Evolutionary conservation across 2,113 vertebrate genomes (phyloP).

Genomic region (Nestor notabilis): DNA sequence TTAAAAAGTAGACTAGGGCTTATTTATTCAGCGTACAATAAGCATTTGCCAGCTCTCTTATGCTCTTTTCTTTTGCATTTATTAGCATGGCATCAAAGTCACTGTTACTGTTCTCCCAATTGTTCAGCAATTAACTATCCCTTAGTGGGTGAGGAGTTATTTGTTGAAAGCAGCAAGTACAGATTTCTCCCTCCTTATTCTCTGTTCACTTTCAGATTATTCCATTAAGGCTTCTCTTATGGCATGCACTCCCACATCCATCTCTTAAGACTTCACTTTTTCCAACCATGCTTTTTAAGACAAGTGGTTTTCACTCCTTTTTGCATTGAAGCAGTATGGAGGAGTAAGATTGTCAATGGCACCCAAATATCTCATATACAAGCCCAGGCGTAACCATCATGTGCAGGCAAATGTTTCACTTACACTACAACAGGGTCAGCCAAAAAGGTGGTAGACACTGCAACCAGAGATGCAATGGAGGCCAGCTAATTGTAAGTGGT

Average conservation of each 20-base stretch:
- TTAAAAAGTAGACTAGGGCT: not conserved
- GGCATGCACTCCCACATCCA: not conserved
- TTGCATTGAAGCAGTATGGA: not conserved
- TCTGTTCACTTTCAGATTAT: not conserved
- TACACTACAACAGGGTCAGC: not conserved
- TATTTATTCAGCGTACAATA: not conserved
- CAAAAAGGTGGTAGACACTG: not conserved
- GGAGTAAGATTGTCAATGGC: not conserved
- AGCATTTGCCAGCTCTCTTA: not conserved
- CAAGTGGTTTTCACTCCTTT: not conserved
- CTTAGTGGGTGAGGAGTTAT: not conserved
- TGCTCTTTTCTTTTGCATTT: not conserved
- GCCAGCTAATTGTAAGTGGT: not conserved
- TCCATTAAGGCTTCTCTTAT: not conserved
- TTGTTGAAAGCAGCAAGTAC: not conserved
- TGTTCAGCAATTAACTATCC: not conserved
- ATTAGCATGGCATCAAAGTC: not conserved
- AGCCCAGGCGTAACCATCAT: not conserved
- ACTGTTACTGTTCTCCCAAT: not conserved
- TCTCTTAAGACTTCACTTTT: not conserved
- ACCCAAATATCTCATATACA: not conserved
- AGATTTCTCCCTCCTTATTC: not conserved
- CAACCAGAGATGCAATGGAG: not conserved
- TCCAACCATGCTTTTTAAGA: not conserved
- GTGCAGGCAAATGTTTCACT: not conserved